Base-by-base conservation (phyloP, 2,888 invertebrate species). In the Metalampra italica region DNA sequence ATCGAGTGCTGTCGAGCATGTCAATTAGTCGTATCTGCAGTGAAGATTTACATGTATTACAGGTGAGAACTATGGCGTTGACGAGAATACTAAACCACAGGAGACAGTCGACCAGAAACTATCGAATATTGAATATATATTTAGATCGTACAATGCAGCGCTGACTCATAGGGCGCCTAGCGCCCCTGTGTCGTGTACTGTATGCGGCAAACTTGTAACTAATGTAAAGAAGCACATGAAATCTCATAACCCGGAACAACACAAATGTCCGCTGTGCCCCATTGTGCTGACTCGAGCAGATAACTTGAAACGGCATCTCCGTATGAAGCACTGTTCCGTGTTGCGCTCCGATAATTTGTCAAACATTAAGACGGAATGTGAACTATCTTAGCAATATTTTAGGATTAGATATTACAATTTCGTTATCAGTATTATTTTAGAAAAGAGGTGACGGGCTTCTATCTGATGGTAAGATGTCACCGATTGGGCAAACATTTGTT, bases 191-290 rank as follows among this genome's bases (percentile, higher is more conserved):
- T 82, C 90, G 60, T 94, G 93, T 82, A 85, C 82, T 56, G 74
- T 91, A 59, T 93, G 93, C 78, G 91, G 92, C 54, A 93, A 93
- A 82, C 87, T 90, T 55, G 93, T 93, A 59, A 91, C 90, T 68
- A 92, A 93, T 79, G 84, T 92, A 66, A 93, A 93, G 91, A 92
- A 93, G 69, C 93, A 93, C 69, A 83, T 92, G 78, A 91, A 92
- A 72, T 92, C 92, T 34, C 93, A 93, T 71, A 90, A 90, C 58
- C 92, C 92, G 12, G 91, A 91, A 64, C 90, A 91, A 62, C 92
- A 91, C 70, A 90, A 90, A 65, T 93, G 92, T 61, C 92, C 92
- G 3, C 76, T 91, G 63, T 93, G 92, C 73, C 90, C 91, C 42
- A 91, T 91, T 57, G 89, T 91, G 48, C 90, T 93, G 65, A 93